phyloP scores from a whole-genome alignment of 2,797 vertebrate genomes.

The Limnodromus scolopaceus region DNA sequence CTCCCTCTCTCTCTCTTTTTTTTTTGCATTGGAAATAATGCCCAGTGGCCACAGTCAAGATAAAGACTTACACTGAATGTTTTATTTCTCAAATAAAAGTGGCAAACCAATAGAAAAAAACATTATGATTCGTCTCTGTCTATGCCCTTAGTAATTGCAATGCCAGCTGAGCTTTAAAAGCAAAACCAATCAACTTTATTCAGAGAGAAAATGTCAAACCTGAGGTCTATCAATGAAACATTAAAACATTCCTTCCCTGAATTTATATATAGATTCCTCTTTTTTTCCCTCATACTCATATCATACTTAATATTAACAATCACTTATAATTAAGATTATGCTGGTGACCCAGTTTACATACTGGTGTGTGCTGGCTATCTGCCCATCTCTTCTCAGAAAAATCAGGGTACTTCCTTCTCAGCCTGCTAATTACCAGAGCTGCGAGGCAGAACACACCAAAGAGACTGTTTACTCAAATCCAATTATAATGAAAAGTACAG shows the following conservation, averaged over 20 bases:
- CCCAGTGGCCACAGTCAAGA: not conserved
- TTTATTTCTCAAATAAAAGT: not conserved
- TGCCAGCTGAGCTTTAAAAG: not conserved
- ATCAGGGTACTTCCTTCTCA: conserved; percentile 64
- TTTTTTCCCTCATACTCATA: not conserved
- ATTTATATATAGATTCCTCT: not conserved
- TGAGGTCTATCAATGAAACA: not conserved
- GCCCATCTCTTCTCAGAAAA: conserved; percentile 50
- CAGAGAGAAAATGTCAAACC: not conserved
- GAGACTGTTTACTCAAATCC: conserved; percentile 33
- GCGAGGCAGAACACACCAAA: conserved; percentile 17
- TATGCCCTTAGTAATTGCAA: not conserved
- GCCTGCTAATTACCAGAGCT: conserved; percentile 52
- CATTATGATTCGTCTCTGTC: not conserved
- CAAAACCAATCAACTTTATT: not conserved
- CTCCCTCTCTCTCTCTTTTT: not conserved
- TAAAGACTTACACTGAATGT: not conserved
- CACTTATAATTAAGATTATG: not conserved
- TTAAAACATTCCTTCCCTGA: not conserved
- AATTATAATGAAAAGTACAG: conserved; percentile 47
- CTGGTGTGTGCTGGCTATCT: conserved; percentile 27
- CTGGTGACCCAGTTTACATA: conserved; percentile 40
- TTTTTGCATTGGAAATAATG: not conserved
- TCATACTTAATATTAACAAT: not conserved
- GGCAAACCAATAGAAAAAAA: not conserved